Evolutionary conservation across 2,888 invertebrate genomes (phyloP).

Genomic region (Thymelicus sylvestris): DNA sequence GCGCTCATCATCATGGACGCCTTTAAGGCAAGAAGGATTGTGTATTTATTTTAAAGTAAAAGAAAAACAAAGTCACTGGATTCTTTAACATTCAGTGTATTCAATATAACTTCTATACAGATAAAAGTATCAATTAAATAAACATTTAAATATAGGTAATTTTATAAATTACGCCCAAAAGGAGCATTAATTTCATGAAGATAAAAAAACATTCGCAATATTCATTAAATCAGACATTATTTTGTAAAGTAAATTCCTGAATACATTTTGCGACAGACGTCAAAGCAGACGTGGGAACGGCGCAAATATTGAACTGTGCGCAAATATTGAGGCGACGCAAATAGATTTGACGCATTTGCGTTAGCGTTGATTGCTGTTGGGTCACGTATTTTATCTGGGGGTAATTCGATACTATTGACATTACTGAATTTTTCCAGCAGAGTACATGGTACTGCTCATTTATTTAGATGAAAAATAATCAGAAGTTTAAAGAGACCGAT

Average conservation of each 20-base stretch:
- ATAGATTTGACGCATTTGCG: slow-evolving; percentile 23
- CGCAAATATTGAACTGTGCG: slow-evolving; percentile 9
- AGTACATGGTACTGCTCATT: not conserved
- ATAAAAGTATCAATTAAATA: too few relatives aligned
- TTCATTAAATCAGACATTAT: not conserved
- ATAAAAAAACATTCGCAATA: not conserved
- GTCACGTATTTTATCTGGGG: slow-evolving; percentile 5
- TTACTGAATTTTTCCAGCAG: not conserved
- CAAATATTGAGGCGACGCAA: slow-evolving; percentile 24
- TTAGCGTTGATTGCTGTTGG: slow-evolving; percentile 22
- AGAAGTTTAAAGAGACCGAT: too few relatives aligned
- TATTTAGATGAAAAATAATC: not conserved
- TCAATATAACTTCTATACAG: too few relatives aligned
- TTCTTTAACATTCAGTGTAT: too few relatives aligned
- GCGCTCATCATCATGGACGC: too few relatives aligned
- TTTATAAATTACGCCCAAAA: too few relatives aligned
- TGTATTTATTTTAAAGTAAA: too few relatives aligned
- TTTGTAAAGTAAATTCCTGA: slow-evolving; percentile 1
- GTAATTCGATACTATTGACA: slow-evolving; percentile 3
- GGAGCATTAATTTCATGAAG: not conserved
- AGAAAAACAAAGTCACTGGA: too few relatives aligned
- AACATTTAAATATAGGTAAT: too few relatives aligned
- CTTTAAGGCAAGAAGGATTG: too few relatives aligned
- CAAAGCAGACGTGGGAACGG: slow-evolving; percentile 3
- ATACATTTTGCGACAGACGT: slow-evolving; percentile 4